Evolutionary conservation across 1,140 invertebrate species (phyloP), one percentile per base, ranked within the genome.

Genomic region (Pygmarrhopalites habei): DNA sequence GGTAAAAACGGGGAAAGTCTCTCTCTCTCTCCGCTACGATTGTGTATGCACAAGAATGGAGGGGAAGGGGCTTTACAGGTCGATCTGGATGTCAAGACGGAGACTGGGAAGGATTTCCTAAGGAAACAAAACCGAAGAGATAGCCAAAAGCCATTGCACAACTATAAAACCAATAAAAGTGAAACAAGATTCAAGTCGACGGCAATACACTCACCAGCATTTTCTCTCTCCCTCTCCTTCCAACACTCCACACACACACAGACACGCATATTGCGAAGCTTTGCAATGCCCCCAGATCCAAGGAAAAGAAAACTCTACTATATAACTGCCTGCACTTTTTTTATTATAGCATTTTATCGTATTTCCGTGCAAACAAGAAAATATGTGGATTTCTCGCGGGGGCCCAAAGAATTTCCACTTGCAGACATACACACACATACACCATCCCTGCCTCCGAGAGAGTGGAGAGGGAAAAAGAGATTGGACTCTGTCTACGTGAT

Each of bases 321-420:
- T n/a, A n/a, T n/a, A 28, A 56, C 14, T 23, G 30, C 14, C n/a
- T 17, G 26, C 43, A n/a, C 23, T 25, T 61, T 66, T 58, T n/a
- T n/a, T n/a, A n/a, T n/a, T 49, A 62, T 61, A 61, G 26, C 41
- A 35, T 66, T 66, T 66, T 62, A 66, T 61, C 60, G 32, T 61
- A 62, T 66, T 62, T 58, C n/a, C 32, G 35, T 52, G 60, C 55
- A 66, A 66, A 62, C 59, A 66, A 66, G 64, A 59, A 66, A 66
- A 66, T 66, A 66, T 66, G 64, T 66, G 64, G 41, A 66, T 62
- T 65, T 60, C 58, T 65, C 56, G 32, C 19, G 51, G 19, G 26
- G 41, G 28, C 19, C 23, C 2, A 28, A 21, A 26, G 25, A 44
- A 12, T n/a, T n/a, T n/a, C n/a, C n/a, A 7, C 5, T 35, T 35